phyloP scores from a whole-genome alignment of 2,113 vertebrate species.

The Atrichornis clamosus region DNA sequence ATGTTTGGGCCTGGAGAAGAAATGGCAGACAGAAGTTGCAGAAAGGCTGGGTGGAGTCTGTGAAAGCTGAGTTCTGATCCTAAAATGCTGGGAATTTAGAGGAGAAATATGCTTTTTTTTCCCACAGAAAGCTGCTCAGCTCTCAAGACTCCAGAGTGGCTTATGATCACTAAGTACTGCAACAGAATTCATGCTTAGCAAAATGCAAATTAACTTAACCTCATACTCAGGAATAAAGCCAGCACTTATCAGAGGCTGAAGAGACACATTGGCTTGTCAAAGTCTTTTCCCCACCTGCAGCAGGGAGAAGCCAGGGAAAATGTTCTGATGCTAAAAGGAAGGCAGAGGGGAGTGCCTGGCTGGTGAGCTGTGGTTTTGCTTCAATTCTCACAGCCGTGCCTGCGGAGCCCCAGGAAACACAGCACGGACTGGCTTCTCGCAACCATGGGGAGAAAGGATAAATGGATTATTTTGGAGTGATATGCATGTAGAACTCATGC shows the following conservation, averaged over 20 bases:
- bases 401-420: background rate
- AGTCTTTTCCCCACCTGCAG: background rate
- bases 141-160: background rate
- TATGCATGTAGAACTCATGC: background rate
- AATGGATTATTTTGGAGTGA: slow-evolving; percentile 48
- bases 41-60: background rate
- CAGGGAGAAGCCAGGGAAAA: background rate
- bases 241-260: background rate
- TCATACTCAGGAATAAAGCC: background rate
- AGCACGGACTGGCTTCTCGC: background rate
- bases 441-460: slow-evolving; percentile 12
- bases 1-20: background rate
- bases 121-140: background rate
- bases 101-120: background rate
- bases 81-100: background rate
- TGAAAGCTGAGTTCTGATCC: background rate
- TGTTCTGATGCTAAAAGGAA: background rate
- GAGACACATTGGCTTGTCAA: background rate
- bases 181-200: background rate
- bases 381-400: background rate
- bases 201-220: background rate
- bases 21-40: background rate
- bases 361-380: background rate
- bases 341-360: background rate
- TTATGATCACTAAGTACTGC: background rate